phyloP scores from a whole-genome alignment of 2,113 vertebrate genomes.

The Rhagologus leucostigma region DNA sequence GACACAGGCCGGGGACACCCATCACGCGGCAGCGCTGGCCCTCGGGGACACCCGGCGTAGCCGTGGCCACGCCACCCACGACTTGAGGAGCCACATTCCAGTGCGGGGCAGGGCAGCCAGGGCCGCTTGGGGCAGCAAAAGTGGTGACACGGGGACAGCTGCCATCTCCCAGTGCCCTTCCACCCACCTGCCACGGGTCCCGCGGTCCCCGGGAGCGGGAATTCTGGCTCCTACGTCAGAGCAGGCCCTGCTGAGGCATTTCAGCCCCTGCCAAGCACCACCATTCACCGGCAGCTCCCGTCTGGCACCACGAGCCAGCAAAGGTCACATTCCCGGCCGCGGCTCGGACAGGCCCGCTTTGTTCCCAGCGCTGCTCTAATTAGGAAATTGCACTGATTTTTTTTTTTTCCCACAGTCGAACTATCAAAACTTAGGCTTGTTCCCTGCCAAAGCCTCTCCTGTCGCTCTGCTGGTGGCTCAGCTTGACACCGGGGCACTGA shows the following conservation, averaged over 20 bases:
- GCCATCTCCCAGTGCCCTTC: neutral
- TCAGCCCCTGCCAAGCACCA: neutral
- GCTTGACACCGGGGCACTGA: neutral
- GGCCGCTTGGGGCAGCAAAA: accelerated
- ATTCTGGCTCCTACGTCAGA: neutral
- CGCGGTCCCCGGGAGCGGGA: neutral
- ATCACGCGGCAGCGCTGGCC: accelerated
- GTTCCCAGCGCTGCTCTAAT: neutral
- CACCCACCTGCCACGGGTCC: accelerated
- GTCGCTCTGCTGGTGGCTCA: neutral
- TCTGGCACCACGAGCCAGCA: neutral
- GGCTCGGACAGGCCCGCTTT: conserved; percentile 17
- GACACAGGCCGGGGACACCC: neutral
- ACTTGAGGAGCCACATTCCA: neutral
- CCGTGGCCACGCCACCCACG: neutral
- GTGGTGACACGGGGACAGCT: neutral
- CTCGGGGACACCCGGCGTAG: neutral
- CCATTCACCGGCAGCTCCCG: neutral
- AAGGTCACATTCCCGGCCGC: conserved; percentile 34
- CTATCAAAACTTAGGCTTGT: neutral
- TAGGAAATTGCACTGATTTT: neutral
- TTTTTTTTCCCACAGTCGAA: neutral
- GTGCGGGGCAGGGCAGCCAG: neutral
- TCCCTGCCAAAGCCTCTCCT: conserved; percentile 1
- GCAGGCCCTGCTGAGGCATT: neutral